Evolutionary conservation across 1,140 invertebrate genomes (phyloP), one percentile per base, ranked within the genome.

Genomic region (Wiebesia pumilae): DNA sequence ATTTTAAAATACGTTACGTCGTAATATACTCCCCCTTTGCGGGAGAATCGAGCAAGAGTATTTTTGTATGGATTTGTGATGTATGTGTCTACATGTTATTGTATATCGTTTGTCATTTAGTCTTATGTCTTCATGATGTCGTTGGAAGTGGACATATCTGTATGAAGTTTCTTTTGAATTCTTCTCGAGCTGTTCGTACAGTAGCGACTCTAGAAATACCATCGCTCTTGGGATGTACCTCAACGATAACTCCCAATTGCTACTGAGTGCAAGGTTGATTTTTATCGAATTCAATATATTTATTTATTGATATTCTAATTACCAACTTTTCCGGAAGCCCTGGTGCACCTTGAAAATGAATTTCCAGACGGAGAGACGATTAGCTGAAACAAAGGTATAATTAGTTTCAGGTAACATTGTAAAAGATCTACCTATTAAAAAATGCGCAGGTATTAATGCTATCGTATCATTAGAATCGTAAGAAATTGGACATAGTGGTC

Each of bases 401-500:
- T 54, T 35, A 14, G 83, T 43, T 54, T 87, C 78, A 1, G 88
- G 85, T 24, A 84, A 54, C 33, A 65, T 67, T 10, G 82, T 88
- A 21, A 91, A 83, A 0, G 90, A 87, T 19, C 77, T 27, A 14
- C 91, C 91, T 82, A 90, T 91, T 12, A 91, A 81, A 82, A 91
- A 90, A 84, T 75, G 91, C 89, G 69, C 87, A 21, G 51, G 51
- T 21, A 21, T 54, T 12, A 54, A 21, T 54, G 51, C 10, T 54
- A 12, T 21, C 89, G 30, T 83, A 85, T 91, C 90, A 43, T 86
- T 82, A 1, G 88, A 84, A 80, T 89, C 86, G 47, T 83, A 80
- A 35, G 83, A 85, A 35, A 89, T 58, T 0, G 89, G 47, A 19
- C 30, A 73, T 1, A 89, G 51, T 3, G 88, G 89, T 81, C 85